These are phyloP conservation scores for Escarpia spicata DNA, from an alignment of 2,888 invertebrate genomes.

Conservation along the genomic window DNA sequence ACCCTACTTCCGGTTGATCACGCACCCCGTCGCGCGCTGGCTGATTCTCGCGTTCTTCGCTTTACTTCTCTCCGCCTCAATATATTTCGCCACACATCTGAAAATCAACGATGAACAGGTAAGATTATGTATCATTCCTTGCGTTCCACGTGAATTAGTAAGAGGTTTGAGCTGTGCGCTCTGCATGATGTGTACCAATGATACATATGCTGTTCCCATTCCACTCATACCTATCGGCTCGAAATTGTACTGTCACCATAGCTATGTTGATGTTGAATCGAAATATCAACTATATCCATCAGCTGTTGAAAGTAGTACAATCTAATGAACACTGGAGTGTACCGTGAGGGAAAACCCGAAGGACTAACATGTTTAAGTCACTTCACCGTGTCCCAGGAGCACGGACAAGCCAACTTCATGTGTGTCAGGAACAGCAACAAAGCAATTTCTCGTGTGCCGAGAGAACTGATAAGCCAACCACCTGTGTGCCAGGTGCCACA, in stretches of 20 bases:
- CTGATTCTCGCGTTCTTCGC: constrained; percentile 43
- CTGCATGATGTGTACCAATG: neutral
- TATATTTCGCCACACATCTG: constrained; percentile 47
- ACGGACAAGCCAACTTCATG: no score
- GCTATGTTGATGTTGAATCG: neutral
- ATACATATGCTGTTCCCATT: neutral
- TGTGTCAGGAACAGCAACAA: no score
- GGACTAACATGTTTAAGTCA: no score
- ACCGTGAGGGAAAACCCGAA: no score
- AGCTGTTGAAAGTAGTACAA: neutral
- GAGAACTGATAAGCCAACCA: no score
- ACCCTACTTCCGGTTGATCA: constrained; percentile 49
- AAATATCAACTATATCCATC: neutral
- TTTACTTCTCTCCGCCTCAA: constrained; percentile 45
- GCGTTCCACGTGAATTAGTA: neutral
- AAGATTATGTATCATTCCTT: constrained; percentile 18
- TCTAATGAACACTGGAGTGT: no score
- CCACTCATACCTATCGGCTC: neutral
- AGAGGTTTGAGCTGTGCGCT: neutral
- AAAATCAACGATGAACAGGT: constrained; percentile 57
- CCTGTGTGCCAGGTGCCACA: no score
- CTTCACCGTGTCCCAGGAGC: no score
- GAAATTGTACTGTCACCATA: neutral
- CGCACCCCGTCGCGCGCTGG: constrained; percentile 45
- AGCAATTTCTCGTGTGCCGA: no score